Percentiles rank a stretch among this genome's conserved stretches.
phyloP scores from a whole-genome alignment of 2,113 vertebrate genomes.

The Python bivittatus region DNA sequence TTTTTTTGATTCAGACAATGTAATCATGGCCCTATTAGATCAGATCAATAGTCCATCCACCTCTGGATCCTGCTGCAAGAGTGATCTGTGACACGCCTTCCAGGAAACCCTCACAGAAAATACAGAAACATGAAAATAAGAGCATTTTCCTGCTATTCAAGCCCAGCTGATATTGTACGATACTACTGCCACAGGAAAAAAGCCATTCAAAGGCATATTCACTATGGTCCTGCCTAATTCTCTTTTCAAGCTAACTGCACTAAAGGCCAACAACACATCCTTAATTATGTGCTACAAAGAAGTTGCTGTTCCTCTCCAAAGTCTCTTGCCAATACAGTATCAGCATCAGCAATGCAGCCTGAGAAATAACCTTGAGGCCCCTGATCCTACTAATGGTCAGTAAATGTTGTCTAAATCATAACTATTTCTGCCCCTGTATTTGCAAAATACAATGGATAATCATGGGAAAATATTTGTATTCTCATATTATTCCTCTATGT shows the following conservation, averaged over 20 bases:
- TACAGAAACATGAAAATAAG: neutral
- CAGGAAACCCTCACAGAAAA: neutral
- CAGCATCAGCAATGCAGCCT: neutral
- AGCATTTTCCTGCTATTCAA: neutral
- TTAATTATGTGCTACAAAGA: neutral
- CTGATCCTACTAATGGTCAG: neutral
- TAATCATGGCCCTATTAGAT: neutral
- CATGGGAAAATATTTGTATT: neutral
- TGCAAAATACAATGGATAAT: conserved; percentile 8
- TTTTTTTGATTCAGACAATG: neutral
- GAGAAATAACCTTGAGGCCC: too few species aligned
- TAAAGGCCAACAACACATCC: neutral
- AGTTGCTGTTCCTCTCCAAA: neutral
- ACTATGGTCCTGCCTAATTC: neutral
- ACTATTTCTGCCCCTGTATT: neutral
- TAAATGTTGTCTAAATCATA: conserved; percentile 5
- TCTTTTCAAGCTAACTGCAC: neutral
- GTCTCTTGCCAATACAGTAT: neutral
- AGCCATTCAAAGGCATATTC: too few species aligned
- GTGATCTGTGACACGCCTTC: neutral
- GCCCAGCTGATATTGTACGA: neutral
- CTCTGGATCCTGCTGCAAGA: neutral
- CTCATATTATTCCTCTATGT: neutral
- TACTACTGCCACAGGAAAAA: neutral
- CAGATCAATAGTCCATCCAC: neutral